A percentile compares a stretch with the other conserved stretches of the same genome.
Conservation (phyloP, 2,797 vertebrate genomes). For the Anas acuta region DNA sequence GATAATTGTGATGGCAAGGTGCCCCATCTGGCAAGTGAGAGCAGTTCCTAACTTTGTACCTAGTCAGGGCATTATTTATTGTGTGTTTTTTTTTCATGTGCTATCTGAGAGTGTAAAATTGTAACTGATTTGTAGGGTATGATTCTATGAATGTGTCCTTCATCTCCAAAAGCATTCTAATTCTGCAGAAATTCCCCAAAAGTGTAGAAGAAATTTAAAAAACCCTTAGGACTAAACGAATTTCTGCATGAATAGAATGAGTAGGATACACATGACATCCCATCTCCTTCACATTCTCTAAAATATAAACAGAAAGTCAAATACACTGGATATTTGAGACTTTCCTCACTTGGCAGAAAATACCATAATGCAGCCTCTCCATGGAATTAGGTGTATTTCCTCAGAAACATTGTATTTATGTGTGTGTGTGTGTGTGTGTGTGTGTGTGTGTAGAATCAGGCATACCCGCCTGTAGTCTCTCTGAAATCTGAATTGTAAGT, state of each 20-base stretch:
- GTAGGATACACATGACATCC: background rate
- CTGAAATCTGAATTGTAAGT: background rate
- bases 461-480: background rate
- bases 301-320: background rate
- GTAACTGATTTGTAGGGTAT: background rate
- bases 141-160: background rate
- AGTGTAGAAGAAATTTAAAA: background rate
- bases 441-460: background rate
- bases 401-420: background rate
- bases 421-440: too few relatives aligned
- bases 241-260: background rate
- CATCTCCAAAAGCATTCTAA: background rate
- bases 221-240: background rate
- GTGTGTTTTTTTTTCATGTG: background rate
- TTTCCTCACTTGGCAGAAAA: background rate
- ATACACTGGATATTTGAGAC: background rate
- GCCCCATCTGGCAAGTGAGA: background rate
- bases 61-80: background rate
- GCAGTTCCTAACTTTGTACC: background rate
- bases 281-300: background rate
- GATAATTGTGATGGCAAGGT: background rate
- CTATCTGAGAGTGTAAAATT: background rate
- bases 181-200: background rate
- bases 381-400: background rate
- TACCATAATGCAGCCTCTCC: background rate